phyloP scores from a whole-genome alignment of 2,888 invertebrate genomes.

The Pandemis corylana region DNA sequence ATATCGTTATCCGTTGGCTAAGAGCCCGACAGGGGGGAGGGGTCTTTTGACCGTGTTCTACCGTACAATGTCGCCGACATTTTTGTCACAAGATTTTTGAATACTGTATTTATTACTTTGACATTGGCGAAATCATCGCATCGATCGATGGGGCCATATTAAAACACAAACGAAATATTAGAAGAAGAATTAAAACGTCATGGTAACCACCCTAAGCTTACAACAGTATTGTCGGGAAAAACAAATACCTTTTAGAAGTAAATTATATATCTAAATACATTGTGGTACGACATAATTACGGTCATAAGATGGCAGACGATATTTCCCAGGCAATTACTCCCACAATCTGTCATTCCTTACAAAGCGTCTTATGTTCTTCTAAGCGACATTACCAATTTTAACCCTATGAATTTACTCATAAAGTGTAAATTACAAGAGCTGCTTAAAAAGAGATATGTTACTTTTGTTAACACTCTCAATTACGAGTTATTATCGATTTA shows the following conservation, averaged over 20 bases:
- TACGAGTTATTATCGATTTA: slow-evolving; percentile 47
- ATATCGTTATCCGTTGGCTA: too few species aligned
- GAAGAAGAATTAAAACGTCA: too few species aligned
- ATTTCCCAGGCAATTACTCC: slow-evolving; percentile 30
- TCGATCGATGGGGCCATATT: too few species aligned
- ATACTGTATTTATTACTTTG: too few species aligned
- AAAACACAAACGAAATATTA: too few species aligned
- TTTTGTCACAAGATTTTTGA: too few species aligned
- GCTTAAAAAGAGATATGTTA: neutral
- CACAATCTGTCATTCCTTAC: neutral
- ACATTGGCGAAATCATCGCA: too few species aligned
- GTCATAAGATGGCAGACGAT: slow-evolving; percentile 29
- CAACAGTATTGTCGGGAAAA: neutral
- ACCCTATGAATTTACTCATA: neutral
- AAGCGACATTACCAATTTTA: neutral
- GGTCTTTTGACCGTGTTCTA: too few species aligned
- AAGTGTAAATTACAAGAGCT: neutral
- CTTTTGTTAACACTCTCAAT: neutral
- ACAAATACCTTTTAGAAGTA: neutral
- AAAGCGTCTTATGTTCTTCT: neutral
- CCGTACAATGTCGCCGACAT: too few species aligned
- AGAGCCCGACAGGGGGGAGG: too few species aligned
- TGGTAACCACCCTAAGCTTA: too few species aligned
- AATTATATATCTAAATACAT: neutral
- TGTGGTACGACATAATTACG: neutral